Evolutionary conservation across 1,140 invertebrate species (phyloP), one percentile per base, ranked within the genome.

Genomic region (Riptortus pedestris): DNA sequence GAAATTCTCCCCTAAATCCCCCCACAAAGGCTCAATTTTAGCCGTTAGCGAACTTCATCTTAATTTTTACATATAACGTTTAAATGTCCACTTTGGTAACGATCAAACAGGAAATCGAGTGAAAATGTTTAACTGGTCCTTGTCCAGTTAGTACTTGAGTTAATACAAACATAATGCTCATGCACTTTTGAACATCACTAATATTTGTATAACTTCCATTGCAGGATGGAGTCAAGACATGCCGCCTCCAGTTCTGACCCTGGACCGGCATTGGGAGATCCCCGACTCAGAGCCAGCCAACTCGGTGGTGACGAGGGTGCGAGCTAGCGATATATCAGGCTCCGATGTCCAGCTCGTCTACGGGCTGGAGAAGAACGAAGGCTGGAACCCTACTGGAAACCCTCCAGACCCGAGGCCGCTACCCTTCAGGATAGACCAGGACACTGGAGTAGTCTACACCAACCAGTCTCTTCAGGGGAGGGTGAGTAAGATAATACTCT

Each of bases 361-460:
- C 65, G 82, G 84, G 1, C 70, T 89, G 7, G 84, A 87, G 70
- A 77, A 77, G 2, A 71, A 75, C 1, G 73, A 72, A 9, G 70
- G 67, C 3, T 69, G 65, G 66, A 72, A 67, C 27, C 51, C 51
- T 0, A 3, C 20, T 71, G 70, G 63, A 72, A 71, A 65, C 67
- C 71, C n/a, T 69, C 71, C 28, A 68, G 43, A 68, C 20, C 43
- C 70, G 58, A 60, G 71, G 14, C 73, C 77, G 14, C 74, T 82
- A 33, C 85, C 82, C 14, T 90, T 90, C 69, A 74, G 74, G 11
- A 88, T 90, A 58, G 79, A 90, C 72, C 79, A 80, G 33, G 74
- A 77, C 2, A 85, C 81, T 11, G 87, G 87, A 14, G 80, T 80
- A 4, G 81, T 90, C 45, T 83, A 79, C 69, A 75, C 88, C 11